Evolutionary conservation across 1,140 invertebrate genomes (phyloP), one percentile per base, ranked within the genome.

Genomic region (Nebria ingens): DNA sequence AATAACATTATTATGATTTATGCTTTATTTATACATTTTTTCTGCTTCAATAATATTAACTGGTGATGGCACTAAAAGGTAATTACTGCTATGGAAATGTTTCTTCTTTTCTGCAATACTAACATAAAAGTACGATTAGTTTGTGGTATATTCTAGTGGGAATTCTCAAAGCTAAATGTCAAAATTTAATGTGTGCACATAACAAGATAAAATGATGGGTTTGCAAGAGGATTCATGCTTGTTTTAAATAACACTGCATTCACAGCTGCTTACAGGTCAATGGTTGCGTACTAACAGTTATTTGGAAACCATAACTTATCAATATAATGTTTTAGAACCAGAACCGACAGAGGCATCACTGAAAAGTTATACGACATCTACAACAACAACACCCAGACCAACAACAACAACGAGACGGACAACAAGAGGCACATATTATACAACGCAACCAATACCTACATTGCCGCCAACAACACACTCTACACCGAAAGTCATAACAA

Each of bases 321-420:
- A 34, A 34, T 34, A n/a, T 34, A 34, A 34, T n/a, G 9, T 45
- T 45, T 4, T 45, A 67, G 62, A 71, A 62, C 57, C 67, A 65
- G 21, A 61, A 21, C 20, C 53, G 11, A n/a, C 55, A 29, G 55
- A 58, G n/a, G n/a, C n/a, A 56, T 52, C 58, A 4, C 61, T 58
- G 56, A 59, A 61, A 53, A 65, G 56, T 15, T 62, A 64, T 2
- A 64, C 65, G 0, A 61, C 67, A 6, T 62, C 68, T 2, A 64
- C 66, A 13, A 65, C 64, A 19, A 65, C 64, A 1, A 62, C 63
- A 0, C 62, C 60, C n/a, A 40, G 61, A 22, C 52, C 60, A 13
- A 15, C 59, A 13, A 57, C 61, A n/a, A 29, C 52, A 55, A 21
- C 55, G 22, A 58, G 58, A 52, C 57, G 57, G 23, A 56, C 59